A percentile compares a stretch with the other conserved stretches of the same genome.
Evolutionary conservation across 2,113 vertebrate genomes (phyloP).

Genomic region (Calypte anna): DNA sequence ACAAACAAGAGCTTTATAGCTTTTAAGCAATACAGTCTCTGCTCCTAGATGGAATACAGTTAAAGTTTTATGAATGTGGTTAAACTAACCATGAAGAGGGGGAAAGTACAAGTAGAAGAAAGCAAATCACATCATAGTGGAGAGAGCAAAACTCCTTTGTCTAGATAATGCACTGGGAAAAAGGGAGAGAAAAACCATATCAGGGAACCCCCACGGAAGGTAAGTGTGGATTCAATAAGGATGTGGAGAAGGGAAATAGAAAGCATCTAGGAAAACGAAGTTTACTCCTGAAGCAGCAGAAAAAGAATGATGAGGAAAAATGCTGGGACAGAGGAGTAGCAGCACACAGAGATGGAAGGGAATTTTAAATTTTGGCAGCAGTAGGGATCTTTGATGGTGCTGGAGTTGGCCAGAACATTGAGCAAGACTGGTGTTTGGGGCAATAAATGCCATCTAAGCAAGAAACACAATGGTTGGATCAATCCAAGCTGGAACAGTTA

Average conservation of each 20-base stretch:
- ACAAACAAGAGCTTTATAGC: background rate
- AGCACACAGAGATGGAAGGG: background rate
- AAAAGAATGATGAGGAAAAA: background rate
- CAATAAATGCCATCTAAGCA: background rate
- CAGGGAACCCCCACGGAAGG: background rate
- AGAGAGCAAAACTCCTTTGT: background rate
- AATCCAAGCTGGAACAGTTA: background rate
- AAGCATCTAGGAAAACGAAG: background rate
- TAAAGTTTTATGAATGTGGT: background rate
- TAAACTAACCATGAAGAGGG: slow-evolving; percentile 5
- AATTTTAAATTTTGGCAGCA: background rate
- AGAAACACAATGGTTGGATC: background rate
- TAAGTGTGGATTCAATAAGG: background rate
- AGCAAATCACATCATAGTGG: background rate
- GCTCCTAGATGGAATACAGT: background rate
- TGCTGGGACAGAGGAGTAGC: background rate
- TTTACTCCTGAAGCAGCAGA: background rate
- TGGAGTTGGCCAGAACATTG: background rate
- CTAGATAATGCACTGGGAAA: background rate
- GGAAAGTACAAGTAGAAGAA: background rate
- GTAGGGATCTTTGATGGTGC: background rate
- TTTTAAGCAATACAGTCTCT: background rate
- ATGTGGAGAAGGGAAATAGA: background rate
- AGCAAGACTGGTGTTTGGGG: background rate
- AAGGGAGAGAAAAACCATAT: background rate